Evolutionary conservation across 2,888 invertebrate genomes (phyloP).

Genomic region (Protophormia terraenovae): DNA sequence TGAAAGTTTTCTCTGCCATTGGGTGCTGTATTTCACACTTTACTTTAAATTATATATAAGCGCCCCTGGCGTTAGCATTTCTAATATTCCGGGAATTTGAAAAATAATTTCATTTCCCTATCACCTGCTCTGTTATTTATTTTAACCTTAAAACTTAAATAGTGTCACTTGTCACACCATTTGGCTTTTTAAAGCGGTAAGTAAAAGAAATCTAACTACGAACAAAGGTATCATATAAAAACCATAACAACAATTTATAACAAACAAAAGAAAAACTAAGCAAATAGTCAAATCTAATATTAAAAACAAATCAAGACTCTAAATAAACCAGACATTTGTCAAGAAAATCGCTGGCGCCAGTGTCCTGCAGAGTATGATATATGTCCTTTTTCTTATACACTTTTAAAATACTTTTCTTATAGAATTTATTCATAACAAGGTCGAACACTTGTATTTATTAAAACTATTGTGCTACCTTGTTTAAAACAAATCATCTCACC

Average conservation of each 20-base stretch:
- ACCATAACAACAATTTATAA: neutral
- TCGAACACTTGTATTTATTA: neutral
- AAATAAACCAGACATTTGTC: neutral
- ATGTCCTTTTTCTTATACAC: neutral
- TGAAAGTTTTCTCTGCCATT: neutral
- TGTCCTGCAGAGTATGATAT: neutral
- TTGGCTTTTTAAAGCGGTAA: neutral
- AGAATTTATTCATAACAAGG: no score
- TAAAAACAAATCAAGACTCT: neutral
- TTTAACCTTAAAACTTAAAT: neutral
- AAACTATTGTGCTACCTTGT: neutral
- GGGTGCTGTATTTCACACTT: neutral
- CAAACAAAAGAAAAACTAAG: neutral
- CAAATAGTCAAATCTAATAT: no score
- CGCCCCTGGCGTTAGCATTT: neutral
- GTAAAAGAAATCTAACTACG: neutral
- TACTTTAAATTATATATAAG: neutral
- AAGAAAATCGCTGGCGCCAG: neutral
- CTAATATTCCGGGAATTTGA: neutral
- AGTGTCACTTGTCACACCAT: slow-evolving; percentile 18
- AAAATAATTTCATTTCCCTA: neutral
- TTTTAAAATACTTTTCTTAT: neutral
- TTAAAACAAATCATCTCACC: neutral
- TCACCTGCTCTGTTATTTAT: neutral
- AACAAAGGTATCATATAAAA: neutral